Conservation (phyloP, 2,888 invertebrate genomes). For the Cylloceria caligata region DNA sequence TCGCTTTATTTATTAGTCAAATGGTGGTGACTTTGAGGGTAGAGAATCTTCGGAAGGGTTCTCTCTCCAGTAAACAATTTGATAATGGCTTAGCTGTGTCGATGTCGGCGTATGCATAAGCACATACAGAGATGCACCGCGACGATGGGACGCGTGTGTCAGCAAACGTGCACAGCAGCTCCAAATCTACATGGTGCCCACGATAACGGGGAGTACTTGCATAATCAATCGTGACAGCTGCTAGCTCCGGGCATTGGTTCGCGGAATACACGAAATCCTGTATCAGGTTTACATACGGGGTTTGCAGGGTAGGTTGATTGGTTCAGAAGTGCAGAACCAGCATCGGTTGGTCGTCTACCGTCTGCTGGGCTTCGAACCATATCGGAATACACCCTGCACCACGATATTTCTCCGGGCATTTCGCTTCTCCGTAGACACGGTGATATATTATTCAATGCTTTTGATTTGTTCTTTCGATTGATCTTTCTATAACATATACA, state of each 20-base stretch:
- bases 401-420: slow-evolving; percentile 20
- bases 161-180: slow-evolving; percentile 60
- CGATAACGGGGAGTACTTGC: slow-evolving; percentile 78
- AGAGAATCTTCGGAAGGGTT: slow-evolving; percentile 25
- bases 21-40: slow-evolving; percentile 6
- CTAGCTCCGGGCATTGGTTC: slow-evolving; percentile 31
- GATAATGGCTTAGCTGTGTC: slow-evolving; percentile 82
- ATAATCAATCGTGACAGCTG: slow-evolving; percentile 80
- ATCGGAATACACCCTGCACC: slow-evolving; percentile 38
- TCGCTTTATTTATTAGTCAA: slow-evolving; percentile 8
- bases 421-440: not conserved
- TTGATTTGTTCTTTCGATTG: not conserved
- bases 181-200: slow-evolving; percentile 53
- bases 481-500: not conserved
- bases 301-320: slow-evolving; percentile 35
- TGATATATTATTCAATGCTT: slow-evolving; percentile 11
- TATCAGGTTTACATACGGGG: slow-evolving; percentile 52
- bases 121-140: slow-evolving; percentile 67
- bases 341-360: slow-evolving; percentile 35
- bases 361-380: slow-evolving; percentile 44
- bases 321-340: slow-evolving; percentile 51
- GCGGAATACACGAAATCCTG: slow-evolving; percentile 39
- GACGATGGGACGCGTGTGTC: slow-evolving; percentile 72
- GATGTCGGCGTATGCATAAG: slow-evolving; percentile 71
- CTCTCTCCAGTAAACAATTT: slow-evolving; percentile 76